Conservation (phyloP, 2,888 invertebrate species). For the Drosophila anomalata region DNA sequence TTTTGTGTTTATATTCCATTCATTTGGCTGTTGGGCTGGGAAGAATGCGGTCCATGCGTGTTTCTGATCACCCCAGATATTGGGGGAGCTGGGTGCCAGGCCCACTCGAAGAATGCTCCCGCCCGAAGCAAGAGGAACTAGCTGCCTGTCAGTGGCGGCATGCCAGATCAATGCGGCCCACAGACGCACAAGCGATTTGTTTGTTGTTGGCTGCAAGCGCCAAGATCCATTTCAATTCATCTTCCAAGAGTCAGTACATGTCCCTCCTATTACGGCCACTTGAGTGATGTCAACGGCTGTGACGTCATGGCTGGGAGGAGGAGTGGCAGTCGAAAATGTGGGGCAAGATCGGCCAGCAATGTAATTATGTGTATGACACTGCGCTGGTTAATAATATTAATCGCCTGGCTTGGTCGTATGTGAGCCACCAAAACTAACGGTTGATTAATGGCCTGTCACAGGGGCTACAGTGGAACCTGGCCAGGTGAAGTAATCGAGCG, state of each 20-base stretch:
- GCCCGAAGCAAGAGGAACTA: not conserved
- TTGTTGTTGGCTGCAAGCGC: conserved; percentile 38
- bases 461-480: conserved; percentile 21
- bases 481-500: not conserved
- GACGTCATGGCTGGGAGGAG: conserved; percentile 54
- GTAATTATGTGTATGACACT: conserved; percentile 47
- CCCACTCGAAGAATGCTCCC: conserved; percentile 12
- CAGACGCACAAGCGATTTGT: conserved; percentile 56
- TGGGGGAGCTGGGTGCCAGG: conserved; percentile 1
- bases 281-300: conserved; percentile 60
- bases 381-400: conserved; percentile 41
- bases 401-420: conserved; percentile 24
- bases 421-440: conserved; percentile 46
- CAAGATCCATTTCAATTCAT: conserved; percentile 38
- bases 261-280: conserved; percentile 10
- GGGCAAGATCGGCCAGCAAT: conserved; percentile 35
- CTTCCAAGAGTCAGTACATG: not conserved
- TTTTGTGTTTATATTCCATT: conserved; percentile 64
- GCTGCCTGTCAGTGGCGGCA: conserved; percentile 56
- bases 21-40: conserved; percentile 47
- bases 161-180: conserved; percentile 69
- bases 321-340: conserved; percentile 10
- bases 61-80: no score
- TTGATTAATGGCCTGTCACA: conserved; percentile 48
- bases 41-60: conserved; percentile 41